These are phyloP conservation scores for Oncorhynchus kisutch DNA, from an alignment of 2,113 vertebrate genomes.

Conservation along the genomic window DNA sequence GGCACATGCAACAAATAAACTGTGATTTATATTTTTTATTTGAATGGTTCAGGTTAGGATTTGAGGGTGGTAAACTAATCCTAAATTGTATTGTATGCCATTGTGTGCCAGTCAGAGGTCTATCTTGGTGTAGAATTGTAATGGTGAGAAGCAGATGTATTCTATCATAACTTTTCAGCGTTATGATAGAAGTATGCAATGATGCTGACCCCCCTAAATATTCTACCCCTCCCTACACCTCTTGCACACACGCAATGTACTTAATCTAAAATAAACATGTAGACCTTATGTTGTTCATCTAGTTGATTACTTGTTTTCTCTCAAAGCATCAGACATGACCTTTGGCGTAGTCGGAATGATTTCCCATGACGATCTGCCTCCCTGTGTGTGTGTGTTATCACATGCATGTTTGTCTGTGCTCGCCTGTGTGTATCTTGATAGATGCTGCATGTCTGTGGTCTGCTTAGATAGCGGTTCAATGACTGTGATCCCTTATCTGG, in stretches of 20 bases:
- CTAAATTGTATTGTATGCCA: not conserved
- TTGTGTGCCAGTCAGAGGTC: not conserved
- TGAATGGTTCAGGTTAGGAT: no score
- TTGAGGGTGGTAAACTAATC: no score
- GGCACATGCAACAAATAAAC: no score
- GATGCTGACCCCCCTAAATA: not conserved
- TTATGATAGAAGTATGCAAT: conserved; percentile 14
- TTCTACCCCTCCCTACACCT: not conserved
- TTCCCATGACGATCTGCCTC: not conserved
- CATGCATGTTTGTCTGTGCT: not conserved
- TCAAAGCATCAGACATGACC: conserved; percentile 11
- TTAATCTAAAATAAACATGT: not conserved
- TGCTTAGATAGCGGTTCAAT: conserved; percentile 21
- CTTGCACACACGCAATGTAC: conserved; percentile 33
- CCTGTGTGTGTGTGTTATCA: not conserved
- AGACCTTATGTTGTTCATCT: not conserved
- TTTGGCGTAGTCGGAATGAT: not conserved
- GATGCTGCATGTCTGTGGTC: not conserved
- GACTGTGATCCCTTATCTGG: conserved; percentile 32
- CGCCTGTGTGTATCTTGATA: not conserved
- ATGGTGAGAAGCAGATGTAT: conserved; percentile 49
- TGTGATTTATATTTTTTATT: no score
- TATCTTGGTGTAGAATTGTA: not conserved
- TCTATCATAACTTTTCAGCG: conserved; percentile 33
- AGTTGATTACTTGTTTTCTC: conserved; percentile 21